Conservation (phyloP, 35 echinoderm and acorn worm species). For the Ptychodera flava region DNA sequence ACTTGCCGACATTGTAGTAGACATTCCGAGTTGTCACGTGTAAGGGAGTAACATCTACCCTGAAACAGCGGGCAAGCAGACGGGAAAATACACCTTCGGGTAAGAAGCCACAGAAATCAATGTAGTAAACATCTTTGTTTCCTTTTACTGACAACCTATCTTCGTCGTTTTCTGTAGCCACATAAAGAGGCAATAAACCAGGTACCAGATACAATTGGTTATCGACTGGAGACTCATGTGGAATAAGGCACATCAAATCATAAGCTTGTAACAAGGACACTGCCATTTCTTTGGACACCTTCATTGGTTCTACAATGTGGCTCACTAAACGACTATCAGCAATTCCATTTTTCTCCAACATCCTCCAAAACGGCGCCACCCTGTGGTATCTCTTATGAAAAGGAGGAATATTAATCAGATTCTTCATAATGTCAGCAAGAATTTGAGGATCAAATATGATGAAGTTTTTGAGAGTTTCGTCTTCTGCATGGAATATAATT, state of each 20-base stretch:
- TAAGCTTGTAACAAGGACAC: neutral
- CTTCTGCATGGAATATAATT: conserved; percentile 17
- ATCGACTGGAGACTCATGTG: neutral
- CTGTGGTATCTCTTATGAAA: neutral
- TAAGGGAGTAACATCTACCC: neutral
- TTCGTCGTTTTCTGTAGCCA: neutral
- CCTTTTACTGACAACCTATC: neutral
- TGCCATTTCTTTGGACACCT: neutral
- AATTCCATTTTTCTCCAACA: conserved; percentile 18
- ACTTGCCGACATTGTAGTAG: neutral
- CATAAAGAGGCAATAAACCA: neutral
- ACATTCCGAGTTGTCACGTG: neutral
- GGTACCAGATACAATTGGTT: neutral
- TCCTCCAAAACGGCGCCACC: conserved; percentile 6
- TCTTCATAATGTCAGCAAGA: conserved; percentile 25
- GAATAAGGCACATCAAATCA: neutral
- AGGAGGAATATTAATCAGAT: conserved; percentile 2
- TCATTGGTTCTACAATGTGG: neutral
- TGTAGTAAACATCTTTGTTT: conserved; percentile 14
- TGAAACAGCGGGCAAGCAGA: conserved; percentile 11
- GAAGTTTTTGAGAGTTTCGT: conserved; percentile 6
- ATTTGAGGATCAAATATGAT: conserved; percentile 28
- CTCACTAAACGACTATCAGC: conserved; percentile 10
- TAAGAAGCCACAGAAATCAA: conserved; percentile 18
- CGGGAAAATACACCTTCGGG: conserved; percentile 16